phyloP scores from a whole-genome alignment of 2,113 vertebrate genomes.

The Morone saxatilis region DNA sequence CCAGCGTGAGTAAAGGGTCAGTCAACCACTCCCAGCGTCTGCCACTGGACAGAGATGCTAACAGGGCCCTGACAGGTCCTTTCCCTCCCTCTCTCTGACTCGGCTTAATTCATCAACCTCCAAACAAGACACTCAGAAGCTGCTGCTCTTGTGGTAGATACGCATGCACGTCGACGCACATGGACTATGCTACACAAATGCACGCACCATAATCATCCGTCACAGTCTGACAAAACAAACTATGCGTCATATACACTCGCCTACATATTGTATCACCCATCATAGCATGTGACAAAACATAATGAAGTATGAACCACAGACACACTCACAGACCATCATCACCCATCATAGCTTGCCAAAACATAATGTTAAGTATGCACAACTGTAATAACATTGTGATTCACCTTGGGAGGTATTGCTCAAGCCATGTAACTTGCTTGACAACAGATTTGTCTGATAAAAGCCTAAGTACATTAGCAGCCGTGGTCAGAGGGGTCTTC shows the following conservation, averaged over 20 bases:
- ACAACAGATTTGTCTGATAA: slow-evolving; percentile 62
- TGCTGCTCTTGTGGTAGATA: slow-evolving; percentile 31
- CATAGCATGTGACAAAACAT: slow-evolving; percentile 54
- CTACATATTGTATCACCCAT: slow-evolving; percentile 30
- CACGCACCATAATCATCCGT: slow-evolving; percentile 36
- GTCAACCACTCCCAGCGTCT: slow-evolving; percentile 60
- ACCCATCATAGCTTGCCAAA: slow-evolving; percentile 61
- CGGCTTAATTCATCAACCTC: slow-evolving; percentile 75
- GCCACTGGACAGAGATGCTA: slow-evolving; percentile 75
- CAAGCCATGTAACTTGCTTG: slow-evolving; percentile 31
- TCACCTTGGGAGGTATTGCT: slow-evolving; percentile 64
- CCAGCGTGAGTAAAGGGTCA: slow-evolving; percentile 73
- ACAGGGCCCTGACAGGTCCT: slow-evolving; percentile 75
- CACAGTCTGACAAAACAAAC: slow-evolving; percentile 54
- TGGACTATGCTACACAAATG: not conserved
- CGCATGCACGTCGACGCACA: slow-evolving; percentile 18
- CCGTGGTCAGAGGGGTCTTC: slow-evolving; percentile 30
- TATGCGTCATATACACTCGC: slow-evolving; percentile 26
- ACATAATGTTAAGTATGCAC: slow-evolving; percentile 56
- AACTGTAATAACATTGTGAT: slow-evolving; percentile 66
- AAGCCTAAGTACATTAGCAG: slow-evolving; percentile 56
- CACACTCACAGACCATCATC: slow-evolving; percentile 29
- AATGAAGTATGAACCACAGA: slow-evolving; percentile 38
- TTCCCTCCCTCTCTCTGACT: slow-evolving; percentile 60
- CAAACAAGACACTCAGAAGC: slow-evolving; percentile 69